Conservation (phyloP, 2,797 vertebrate genomes). For the Lithobates sylvaticus region DNA sequence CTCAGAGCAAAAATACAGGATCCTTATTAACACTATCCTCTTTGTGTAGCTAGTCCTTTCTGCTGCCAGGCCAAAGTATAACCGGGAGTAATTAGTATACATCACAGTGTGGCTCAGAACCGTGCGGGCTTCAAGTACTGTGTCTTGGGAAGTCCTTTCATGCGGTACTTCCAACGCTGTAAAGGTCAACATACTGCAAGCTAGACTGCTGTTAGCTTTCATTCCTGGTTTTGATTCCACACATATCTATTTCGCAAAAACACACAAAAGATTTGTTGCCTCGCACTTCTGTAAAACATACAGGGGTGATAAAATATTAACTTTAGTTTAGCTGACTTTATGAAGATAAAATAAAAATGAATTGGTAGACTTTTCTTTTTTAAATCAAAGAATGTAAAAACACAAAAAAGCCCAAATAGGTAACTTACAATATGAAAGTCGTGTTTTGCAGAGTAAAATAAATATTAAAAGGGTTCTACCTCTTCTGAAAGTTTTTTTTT, state of each 20-base stretch:
- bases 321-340: conserved; percentile 35
- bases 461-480: neutral
- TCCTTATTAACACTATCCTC: conserved; percentile 3
- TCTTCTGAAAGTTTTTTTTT: neutral
- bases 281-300: conserved; percentile 50
- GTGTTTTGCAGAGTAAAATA: neutral
- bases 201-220: conserved; percentile 55
- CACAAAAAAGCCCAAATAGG: neutral
- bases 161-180: conserved; percentile 46
- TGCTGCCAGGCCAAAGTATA: conserved; percentile 1
- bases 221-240: conserved; percentile 53
- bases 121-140: conserved; percentile 50
- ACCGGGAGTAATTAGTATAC: conserved; percentile 47
- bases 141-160: conserved; percentile 51
- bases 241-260: conserved; percentile 51
- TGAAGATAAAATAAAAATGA: conserved; percentile 15
- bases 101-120: conserved; percentile 40
- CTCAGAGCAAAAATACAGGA: neutral
- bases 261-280: conserved; percentile 55
- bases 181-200: conserved; percentile 52
- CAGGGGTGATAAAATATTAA: conserved; percentile 65
- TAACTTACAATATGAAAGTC: neutral
- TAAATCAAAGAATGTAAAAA: conserved; percentile 20
- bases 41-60: neutral
- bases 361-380: neutral